These are phyloP conservation scores for Tichodroma muraria DNA, from an alignment of 2,113 vertebrate species.

Conservation along the genomic window DNA sequence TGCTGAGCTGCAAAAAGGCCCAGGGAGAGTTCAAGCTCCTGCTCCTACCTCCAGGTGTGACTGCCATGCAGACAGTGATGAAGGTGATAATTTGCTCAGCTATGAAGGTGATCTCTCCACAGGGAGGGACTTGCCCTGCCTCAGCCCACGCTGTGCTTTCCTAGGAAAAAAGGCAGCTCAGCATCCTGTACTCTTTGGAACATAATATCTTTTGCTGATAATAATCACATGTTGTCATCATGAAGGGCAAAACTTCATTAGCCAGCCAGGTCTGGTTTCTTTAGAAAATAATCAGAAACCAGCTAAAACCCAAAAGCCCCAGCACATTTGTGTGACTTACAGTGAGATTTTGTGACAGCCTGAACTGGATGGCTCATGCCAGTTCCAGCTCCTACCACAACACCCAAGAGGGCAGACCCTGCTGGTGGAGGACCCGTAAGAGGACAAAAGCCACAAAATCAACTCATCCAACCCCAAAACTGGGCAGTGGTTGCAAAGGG, in stretches of 20 bases:
- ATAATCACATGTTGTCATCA: not conserved
- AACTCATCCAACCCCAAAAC: not conserved
- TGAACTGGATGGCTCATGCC: not conserved
- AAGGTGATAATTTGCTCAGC: not conserved
- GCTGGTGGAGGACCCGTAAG: not conserved
- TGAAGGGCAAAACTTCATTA: not conserved
- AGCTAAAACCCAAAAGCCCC: not conserved
- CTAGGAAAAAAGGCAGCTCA: not conserved
- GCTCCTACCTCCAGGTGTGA: not conserved
- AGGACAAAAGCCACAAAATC: not conserved
- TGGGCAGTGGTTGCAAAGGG: not conserved
- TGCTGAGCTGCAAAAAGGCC: not conserved
- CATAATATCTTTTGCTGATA: not conserved
- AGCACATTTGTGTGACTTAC: not conserved
- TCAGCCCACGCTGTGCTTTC: not conserved
- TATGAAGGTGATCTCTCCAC: not conserved
- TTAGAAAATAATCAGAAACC: not conserved
- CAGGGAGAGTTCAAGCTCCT: not conserved
- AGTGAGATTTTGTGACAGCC: not conserved
- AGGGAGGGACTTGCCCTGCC: not conserved
- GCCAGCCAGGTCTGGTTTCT: not conserved
- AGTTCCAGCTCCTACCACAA: not conserved
- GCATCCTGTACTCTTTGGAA: not conserved
- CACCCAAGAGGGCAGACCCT: not conserved
- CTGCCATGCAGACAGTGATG: not conserved